A percentile compares a stretch with the other conserved stretches of the same genome.
Conservation (phyloP, 2,888 invertebrate genomes). For the Thyatira batis region DNA sequence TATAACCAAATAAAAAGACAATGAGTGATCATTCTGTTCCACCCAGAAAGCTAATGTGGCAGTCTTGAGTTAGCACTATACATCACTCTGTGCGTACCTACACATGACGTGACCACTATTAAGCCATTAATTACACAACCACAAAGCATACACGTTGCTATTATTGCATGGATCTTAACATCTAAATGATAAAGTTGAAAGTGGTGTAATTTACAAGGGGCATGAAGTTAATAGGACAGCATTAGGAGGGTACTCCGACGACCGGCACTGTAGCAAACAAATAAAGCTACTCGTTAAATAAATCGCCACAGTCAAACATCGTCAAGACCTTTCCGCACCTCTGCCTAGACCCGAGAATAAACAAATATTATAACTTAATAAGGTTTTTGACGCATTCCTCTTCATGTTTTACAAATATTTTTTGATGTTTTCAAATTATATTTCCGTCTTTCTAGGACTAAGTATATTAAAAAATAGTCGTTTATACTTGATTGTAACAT, state of each 20-base stretch:
- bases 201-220: conserved; percentile 46
- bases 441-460: neutral
- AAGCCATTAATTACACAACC: conserved; percentile 65
- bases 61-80: conserved; percentile 39
- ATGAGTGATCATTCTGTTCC: neutral
- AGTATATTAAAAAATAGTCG: neutral
- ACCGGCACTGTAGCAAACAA: conserved; percentile 59
- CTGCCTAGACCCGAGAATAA: conserved; percentile 34
- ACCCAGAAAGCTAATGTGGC: neutral
- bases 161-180: conserved; percentile 35
- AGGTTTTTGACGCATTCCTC: neutral
- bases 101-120: conserved; percentile 61
- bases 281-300: conserved; percentile 73
- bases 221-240: conserved; percentile 62
- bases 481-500: neutral
- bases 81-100: conserved; percentile 40
- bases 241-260: conserved; percentile 56
- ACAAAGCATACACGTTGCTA: conserved; percentile 31
- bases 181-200: conserved; percentile 54
- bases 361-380: neutral
- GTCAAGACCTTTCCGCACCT: conserved; percentile 65
- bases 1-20: neutral
- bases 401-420: neutral
- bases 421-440: neutral
- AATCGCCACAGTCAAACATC: conserved; percentile 70